These are phyloP conservation scores for Hesperophylax magnus DNA, from an alignment of 1,140 invertebrate genomes.

Conservation along the genomic window DNA sequence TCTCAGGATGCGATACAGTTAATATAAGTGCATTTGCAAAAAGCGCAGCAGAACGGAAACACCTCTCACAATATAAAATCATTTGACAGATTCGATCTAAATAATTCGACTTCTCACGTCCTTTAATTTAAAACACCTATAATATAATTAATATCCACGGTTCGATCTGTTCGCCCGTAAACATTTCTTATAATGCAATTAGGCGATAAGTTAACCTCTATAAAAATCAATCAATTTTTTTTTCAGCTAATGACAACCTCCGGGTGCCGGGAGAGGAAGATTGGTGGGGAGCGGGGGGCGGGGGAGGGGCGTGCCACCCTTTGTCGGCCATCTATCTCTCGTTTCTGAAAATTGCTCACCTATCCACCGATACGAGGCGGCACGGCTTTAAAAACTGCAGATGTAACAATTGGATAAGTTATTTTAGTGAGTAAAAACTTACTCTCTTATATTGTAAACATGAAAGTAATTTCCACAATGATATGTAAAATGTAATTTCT, in stretches of 20 bases:
- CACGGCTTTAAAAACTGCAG: conserved; percentile 40
- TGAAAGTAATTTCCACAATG: too few species aligned
- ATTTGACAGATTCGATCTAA: conserved; percentile 24
- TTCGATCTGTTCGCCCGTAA: conserved; percentile 35
- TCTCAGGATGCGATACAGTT: too few species aligned
- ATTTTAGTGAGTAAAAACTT: too few species aligned
- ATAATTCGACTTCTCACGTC: conserved; percentile 36
- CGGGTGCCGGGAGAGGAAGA: conserved; percentile 12
- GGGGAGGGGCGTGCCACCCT: conserved; percentile 51
- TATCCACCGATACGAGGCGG: not conserved
- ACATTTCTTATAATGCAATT: conserved; percentile 48
- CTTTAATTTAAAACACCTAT: not conserved
- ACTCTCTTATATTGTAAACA: too few species aligned
- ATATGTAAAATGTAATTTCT: too few species aligned
- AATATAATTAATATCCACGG: conserved; percentile 26
- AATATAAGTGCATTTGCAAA: conserved; percentile 1
- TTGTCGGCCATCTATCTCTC: conserved; percentile 58
- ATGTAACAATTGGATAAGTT: not conserved
- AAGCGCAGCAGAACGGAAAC: conserved; percentile 10
- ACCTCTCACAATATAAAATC: not conserved
- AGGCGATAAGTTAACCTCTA: conserved; percentile 43
- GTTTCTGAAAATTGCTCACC: conserved; percentile 55
- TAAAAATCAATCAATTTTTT: conserved; percentile 58
- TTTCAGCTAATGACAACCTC: conserved; percentile 54
- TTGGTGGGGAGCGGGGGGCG: not conserved